phyloP scores from a whole-genome alignment of 2,888 invertebrate genomes.

The Phrixothrix hirtus region DNA sequence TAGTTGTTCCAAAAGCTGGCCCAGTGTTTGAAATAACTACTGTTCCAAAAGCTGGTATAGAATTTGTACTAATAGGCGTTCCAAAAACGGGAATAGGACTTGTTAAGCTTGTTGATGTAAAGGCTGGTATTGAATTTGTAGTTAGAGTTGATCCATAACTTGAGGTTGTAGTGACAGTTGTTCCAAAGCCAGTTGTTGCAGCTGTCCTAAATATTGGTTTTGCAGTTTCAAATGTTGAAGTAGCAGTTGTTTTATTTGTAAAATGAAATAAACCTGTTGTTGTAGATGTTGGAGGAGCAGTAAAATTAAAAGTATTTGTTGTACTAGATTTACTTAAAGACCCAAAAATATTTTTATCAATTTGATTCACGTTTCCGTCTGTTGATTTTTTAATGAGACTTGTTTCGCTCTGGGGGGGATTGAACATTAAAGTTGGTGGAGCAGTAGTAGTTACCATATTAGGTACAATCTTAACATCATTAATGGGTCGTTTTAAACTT shows the following conservation, averaged over 20 bases:
- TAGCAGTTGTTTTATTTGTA: conserved; percentile 16
- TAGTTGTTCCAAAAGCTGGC: too few species aligned
- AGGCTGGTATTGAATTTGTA: too few species aligned
- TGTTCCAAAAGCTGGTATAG: too few species aligned
- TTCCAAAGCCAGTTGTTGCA: too few species aligned
- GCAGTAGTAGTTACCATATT: background rate
- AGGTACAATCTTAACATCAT: background rate
- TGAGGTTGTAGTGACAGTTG: too few species aligned
- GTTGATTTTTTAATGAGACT: background rate
- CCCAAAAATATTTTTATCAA: background rate
- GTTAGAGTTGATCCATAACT: too few species aligned
- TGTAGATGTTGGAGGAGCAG: background rate
- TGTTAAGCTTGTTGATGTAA: too few species aligned
- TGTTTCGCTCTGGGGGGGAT: background rate
- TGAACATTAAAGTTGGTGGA: background rate
- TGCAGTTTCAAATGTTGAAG: conserved; percentile 36
- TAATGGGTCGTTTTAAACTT: conserved; percentile 2
- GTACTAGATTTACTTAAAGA: background rate
- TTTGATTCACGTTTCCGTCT: background rate
- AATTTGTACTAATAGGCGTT: too few species aligned
- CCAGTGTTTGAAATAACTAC: too few species aligned
- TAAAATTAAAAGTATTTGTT: background rate
- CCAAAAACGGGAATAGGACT: too few species aligned
- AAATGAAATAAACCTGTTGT: conserved; percentile 14
- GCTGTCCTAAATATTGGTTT: too few species aligned